Percentiles rank a stretch among this genome's conserved stretches.
These are phyloP conservation scores for Porites cylindrica DNA, from an alignment of 92 coral and sea anemone species.

Conservation along the genomic window DNA sequence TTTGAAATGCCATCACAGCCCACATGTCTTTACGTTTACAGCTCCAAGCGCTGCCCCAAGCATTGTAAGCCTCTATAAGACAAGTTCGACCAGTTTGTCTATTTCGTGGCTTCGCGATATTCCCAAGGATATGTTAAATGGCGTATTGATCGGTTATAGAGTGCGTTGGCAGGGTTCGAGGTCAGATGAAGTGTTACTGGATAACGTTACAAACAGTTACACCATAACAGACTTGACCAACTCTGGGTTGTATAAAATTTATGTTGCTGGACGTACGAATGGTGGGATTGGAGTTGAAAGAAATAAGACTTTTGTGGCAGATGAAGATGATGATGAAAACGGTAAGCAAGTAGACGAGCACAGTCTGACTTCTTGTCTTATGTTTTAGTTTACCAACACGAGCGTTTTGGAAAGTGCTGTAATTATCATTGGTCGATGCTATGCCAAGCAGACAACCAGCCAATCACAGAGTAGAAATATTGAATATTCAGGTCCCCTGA, in stretches of 20 bases:
- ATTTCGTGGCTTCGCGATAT: slow-evolving; percentile 22
- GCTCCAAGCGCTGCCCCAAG: slow-evolving; percentile 22
- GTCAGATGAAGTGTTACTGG: neutral
- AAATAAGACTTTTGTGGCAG: neutral
- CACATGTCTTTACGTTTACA: neutral
- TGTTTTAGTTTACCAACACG: too few species aligned
- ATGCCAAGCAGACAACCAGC: too few species aligned
- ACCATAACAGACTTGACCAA: neutral
- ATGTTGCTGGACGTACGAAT: slow-evolving; percentile 20
- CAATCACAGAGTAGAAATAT: too few species aligned
- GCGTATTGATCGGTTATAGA: slow-evolving; percentile 23
- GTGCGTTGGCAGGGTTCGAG: neutral
- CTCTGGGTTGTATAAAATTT: neutral
- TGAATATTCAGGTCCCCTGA: too few species aligned
- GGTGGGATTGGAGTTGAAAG: slow-evolving; percentile 18
- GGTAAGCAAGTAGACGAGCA: too few species aligned
- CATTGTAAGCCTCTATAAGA: neutral
- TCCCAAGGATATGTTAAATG: neutral
- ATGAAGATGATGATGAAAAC: slow-evolving; percentile 9
- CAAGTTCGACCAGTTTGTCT: slow-evolving; percentile 20
- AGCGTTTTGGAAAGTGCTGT: too few species aligned
- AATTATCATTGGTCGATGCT: too few species aligned
- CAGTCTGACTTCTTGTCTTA: too few species aligned
- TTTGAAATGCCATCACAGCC: too few species aligned
- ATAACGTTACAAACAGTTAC: neutral